Evolutionary conservation across 2,113 vertebrate genomes (phyloP).

Genomic region (human (Homo sapiens)): DNA sequence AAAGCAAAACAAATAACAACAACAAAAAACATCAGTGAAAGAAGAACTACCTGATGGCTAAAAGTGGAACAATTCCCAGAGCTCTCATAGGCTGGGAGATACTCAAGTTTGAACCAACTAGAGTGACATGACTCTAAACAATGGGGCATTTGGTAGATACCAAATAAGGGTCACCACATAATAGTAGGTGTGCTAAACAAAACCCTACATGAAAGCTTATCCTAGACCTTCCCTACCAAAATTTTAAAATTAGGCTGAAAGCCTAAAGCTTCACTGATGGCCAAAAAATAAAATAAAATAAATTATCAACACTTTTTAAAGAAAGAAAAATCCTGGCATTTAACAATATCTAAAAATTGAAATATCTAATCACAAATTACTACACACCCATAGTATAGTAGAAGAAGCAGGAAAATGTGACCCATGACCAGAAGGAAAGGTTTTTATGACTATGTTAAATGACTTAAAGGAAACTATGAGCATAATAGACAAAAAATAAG

Average conservation of each 20-base stretch:
- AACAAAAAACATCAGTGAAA: background rate
- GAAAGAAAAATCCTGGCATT: background rate
- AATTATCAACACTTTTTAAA: background rate
- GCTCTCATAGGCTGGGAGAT: background rate
- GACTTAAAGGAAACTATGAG: slow-evolving; percentile 39
- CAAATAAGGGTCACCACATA: background rate
- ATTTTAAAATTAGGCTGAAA: background rate
- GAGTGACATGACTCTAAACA: background rate
- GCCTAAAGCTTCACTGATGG: background rate
- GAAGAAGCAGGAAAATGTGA: background rate
- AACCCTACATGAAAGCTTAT: background rate
- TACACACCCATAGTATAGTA: background rate
- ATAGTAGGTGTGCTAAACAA: background rate
- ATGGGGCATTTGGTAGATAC: background rate
- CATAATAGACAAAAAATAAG: background rate
- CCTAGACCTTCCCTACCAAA: background rate
- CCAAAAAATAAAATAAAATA: background rate
- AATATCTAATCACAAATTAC: background rate
- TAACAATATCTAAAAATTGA: slow-evolving; percentile 1
- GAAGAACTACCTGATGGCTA: background rate
- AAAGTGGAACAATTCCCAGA: background rate
- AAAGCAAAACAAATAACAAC: background rate
- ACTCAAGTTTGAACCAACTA: background rate
- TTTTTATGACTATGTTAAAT: background rate
- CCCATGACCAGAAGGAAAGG: background rate